Base-by-base conservation (phyloP, 1,140 invertebrate species). In the Pinna nobilis region DNA sequence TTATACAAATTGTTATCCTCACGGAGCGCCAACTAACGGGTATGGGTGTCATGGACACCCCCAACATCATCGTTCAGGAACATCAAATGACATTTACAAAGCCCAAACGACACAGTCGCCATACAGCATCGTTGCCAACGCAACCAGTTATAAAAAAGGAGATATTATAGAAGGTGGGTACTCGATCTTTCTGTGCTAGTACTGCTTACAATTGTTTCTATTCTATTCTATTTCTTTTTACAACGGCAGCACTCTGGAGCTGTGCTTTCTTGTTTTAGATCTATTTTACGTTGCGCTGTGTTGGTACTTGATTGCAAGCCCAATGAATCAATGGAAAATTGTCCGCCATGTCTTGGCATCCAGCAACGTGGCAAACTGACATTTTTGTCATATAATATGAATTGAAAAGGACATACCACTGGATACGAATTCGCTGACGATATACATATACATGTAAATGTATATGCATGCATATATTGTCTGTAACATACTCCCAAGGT, bases 131-230 rank as follows among this genome's bases (percentile, higher is more conserved):
- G 49, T 63, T 60, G 50, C 59, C 13, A 74, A 74, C 28, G 55
- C 65, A 44, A 74, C 72, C 18, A 60, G 28, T 53, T 59, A 68
- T 30, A 67, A 74, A 51, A 65, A 57, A 33, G 72, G 72, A 47
- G 72, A 74, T 53, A 41, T 68, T 39, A 59, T 74, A 7, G 72
- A 74, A 74, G 72, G 72, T 74, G 55, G 11, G 50, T 44, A 44
- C 18, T 1, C 30, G 0, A 41, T 3, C n/a, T n/a, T n/a, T n/a
- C n/a, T n/a, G n/a, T n/a, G n/a, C n/a, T n/a, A n/a, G n/a, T n/a
- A 41, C 18, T 5, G 18, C 32, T 59, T 59, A 30, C 6, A 30
- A 33, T 5, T 15, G n/a, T 59, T 13, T 33, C 7, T 25, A 13
- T 59, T 32, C 9, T 25, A 13, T 3, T 11, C 7, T 18, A 15